Conservation (phyloP, 2,797 vertebrate species). For the Natrix natrix region DNA sequence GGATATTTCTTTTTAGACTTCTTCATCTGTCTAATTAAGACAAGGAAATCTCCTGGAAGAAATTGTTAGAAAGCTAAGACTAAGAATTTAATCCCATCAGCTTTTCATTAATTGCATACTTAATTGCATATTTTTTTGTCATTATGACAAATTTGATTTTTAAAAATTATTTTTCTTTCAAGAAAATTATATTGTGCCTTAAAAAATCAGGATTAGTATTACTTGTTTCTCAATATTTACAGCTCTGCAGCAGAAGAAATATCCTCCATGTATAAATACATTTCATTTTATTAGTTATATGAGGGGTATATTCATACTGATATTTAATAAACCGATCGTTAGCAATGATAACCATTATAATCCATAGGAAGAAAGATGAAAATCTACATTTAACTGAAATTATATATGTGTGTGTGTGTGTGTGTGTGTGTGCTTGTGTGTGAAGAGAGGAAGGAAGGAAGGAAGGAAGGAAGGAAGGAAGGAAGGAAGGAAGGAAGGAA, state of each 20-base stretch:
- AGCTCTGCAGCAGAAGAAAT: neutral
- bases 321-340: neutral
- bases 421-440: too few species aligned
- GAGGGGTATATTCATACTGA: neutral
- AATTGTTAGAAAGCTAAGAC: neutral
- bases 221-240: neutral
- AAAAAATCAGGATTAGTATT: neutral
- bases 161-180: neutral
- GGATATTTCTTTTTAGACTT: conserved; percentile 8
- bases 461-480: neutral
- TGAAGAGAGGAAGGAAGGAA: neutral
- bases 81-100: neutral
- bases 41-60: neutral
- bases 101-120: neutral
- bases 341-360: neutral
- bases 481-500: neutral
- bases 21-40: neutral
- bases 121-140: neutral
- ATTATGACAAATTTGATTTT: neutral
- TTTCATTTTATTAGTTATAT: neutral
- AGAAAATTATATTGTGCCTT: neutral
- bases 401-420: too few species aligned
- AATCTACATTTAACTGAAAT: neutral
- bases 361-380: neutral
- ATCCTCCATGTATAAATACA: neutral